A percentile compares a stretch with the other conserved stretches of the same genome.
These are phyloP conservation scores for Eutolmus rufibarbis DNA, from an alignment of 2,888 invertebrate species.

Conservation along the genomic window DNA sequence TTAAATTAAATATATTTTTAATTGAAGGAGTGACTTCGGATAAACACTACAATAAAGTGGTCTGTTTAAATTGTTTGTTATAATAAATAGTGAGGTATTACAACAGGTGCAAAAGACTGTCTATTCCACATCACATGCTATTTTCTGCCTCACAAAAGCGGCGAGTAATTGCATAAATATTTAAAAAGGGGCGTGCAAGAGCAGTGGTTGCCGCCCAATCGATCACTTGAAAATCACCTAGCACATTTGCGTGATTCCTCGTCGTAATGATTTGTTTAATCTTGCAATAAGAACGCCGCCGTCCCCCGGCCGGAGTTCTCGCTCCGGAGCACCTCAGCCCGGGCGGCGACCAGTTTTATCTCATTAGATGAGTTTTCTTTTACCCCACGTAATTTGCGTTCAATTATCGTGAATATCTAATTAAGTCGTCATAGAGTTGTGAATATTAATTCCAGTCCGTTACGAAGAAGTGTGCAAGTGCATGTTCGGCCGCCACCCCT, in stretches of 20 bases:
- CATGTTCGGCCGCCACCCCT: background rate
- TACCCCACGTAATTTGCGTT: background rate
- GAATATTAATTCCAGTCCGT: slow-evolving; percentile 34
- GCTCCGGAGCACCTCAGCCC: background rate
- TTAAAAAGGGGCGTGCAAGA: background rate
- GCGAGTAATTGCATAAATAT: background rate
- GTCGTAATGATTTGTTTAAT: background rate
- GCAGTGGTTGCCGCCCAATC: background rate
- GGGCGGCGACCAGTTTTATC: background rate
- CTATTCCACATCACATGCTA: background rate
- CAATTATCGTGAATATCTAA: slow-evolving; percentile 39
- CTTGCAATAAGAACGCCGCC: background rate
- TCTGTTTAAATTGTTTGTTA: background rate
- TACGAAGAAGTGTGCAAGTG: slow-evolving; percentile 1
- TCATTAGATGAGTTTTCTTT: slow-evolving; percentile 12
- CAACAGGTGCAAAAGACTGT: background rate
- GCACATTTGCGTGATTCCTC: background rate
- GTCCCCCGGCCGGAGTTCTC: background rate
- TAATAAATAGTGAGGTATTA: background rate
- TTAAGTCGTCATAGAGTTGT: slow-evolving; percentile 39
- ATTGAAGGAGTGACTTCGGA: too few relatives aligned
- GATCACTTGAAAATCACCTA: background rate
- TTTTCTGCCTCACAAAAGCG: background rate
- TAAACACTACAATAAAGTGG: background rate
- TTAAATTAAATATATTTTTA: too few relatives aligned